Evolutionary conservation across 2,888 invertebrate species (phyloP).

Genomic region (Pandemis heparana): DNA sequence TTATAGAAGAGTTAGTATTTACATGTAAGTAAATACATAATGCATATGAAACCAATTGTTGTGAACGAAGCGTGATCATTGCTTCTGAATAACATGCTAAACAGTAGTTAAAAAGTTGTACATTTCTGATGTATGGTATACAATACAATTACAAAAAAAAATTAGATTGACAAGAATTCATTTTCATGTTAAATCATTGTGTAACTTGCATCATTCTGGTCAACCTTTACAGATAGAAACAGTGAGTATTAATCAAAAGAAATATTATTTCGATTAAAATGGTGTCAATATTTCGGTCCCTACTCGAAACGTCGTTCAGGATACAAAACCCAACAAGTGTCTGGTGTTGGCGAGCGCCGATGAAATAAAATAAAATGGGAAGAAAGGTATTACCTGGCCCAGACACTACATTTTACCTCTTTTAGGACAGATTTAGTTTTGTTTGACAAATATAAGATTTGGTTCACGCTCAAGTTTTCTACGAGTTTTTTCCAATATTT

Average conservation of each 20-base stretch:
- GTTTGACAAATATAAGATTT: background rate
- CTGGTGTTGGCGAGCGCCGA: constrained; percentile 43
- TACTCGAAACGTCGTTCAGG: constrained; percentile 39
- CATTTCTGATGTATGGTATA: background rate
- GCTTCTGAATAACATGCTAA: background rate
- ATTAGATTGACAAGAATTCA: constrained; percentile 59
- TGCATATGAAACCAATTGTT: background rate
- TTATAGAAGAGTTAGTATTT: background rate
- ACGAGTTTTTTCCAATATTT: background rate
- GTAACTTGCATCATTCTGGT: constrained; percentile 49
- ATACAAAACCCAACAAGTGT: constrained; percentile 67
- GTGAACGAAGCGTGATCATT: background rate
- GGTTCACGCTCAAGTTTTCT: background rate
- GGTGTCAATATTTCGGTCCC: background rate
- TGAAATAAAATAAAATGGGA: constrained; percentile 49
- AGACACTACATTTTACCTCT: constrained; percentile 9
- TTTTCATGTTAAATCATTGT: background rate
- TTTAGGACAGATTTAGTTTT: background rate
- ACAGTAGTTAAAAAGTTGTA: background rate
- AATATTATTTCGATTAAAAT: constrained; percentile 22
- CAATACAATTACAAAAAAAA: background rate
- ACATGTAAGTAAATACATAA: background rate
- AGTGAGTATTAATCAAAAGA: constrained; percentile 19
- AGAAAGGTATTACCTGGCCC: constrained; percentile 49
- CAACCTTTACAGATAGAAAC: constrained; percentile 63